Conservation (phyloP, 1,140 invertebrate species). For the Laupala kohalensis region DNA sequence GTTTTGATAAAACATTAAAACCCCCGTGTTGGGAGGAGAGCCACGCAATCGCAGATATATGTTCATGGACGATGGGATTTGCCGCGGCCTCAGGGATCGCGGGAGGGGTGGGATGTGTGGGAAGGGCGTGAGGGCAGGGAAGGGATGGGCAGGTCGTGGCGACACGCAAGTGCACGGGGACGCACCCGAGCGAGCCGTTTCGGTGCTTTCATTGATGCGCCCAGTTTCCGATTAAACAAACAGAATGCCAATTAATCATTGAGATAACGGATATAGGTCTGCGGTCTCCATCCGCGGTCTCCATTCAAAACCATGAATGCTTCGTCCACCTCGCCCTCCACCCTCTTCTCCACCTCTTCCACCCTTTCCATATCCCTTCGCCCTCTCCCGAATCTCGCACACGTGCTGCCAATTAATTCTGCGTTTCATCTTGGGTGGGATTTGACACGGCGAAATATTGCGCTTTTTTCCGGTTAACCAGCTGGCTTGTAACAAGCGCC, state of each 20-base stretch:
- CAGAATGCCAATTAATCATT: background rate
- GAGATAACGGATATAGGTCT: background rate
- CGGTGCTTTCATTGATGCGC: background rate
- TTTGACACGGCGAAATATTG: background rate
- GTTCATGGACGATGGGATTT: background rate
- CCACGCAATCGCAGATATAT: background rate
- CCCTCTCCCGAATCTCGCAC: too few relatives aligned
- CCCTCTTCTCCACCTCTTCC: background rate
- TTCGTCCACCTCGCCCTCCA: too few relatives aligned
- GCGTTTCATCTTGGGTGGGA: background rate
- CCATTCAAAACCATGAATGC: background rate
- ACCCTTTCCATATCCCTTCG: too few relatives aligned
- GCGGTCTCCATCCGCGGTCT: background rate
- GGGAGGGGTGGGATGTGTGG: too few relatives aligned
- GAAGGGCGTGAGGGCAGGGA: background rate
- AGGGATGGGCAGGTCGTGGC: background rate
- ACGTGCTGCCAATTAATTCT: background rate
- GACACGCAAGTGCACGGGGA: background rate
- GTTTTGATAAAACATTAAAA: background rate
- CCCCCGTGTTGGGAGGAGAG: too few relatives aligned
- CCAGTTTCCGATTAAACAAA: background rate
- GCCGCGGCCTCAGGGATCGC: too few relatives aligned
- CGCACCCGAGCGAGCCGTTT: background rate
- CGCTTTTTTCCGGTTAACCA: background rate
- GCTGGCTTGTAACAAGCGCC: background rate